Conservation (phyloP, 2,797 vertebrate species). For the Gallirallus australis region DNA sequence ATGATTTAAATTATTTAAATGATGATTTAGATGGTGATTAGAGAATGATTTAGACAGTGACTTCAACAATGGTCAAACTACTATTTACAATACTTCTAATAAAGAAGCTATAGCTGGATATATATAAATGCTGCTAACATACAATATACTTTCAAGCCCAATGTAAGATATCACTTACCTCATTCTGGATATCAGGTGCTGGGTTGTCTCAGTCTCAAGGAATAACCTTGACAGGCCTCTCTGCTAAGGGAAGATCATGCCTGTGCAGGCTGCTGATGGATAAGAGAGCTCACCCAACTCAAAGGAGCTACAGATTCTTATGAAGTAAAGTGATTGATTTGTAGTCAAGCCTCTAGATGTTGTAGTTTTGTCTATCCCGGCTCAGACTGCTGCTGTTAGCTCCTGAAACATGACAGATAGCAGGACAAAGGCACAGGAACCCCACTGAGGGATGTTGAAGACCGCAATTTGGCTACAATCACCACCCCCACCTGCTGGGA, state of each 20-base stretch:
- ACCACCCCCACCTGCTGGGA: too few relatives aligned
- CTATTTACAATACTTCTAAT: too few relatives aligned
- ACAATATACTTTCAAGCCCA: background rate
- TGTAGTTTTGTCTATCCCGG: background rate
- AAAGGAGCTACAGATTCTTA: background rate
- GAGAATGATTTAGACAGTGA: too few relatives aligned
- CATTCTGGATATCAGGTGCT: background rate
- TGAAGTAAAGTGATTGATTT: fast-evolving
- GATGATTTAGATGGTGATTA: too few relatives aligned
- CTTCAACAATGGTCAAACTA: too few relatives aligned
- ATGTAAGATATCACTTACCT: background rate
- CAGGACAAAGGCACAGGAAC: too few relatives aligned
- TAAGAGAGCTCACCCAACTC: background rate
- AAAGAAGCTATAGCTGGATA: too few relatives aligned
- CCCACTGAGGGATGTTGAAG: too few relatives aligned
- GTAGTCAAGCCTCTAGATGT: too few relatives aligned
- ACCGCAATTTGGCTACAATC: too few relatives aligned
- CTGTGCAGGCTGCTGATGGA: background rate
- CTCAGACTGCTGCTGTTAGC: background rate
- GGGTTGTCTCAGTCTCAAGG: fast-evolving
- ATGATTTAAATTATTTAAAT: too few relatives aligned
- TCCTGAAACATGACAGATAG: background rate
- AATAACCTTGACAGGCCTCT: background rate
- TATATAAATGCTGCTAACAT: background rate
- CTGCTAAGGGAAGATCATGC: background rate